A percentile compares a stretch with the other conserved stretches of the same genome.
These are phyloP conservation scores for Cantharis flavilabris DNA, from an alignment of 2,888 invertebrate species.

Conservation along the genomic window DNA sequence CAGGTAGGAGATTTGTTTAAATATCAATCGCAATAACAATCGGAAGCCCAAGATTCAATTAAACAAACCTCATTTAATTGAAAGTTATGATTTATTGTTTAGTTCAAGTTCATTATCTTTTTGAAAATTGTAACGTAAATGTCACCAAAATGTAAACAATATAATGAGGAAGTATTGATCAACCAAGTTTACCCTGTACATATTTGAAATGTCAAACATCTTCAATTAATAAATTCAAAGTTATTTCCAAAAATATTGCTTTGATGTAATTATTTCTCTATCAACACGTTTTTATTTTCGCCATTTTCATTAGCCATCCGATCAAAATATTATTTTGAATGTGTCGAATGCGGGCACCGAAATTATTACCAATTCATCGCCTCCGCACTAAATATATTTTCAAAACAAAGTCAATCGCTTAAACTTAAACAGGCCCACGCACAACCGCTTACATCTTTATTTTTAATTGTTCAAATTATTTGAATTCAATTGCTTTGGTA, in stretches of 20 bases:
- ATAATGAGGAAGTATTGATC: neutral
- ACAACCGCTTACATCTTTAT: too few species aligned
- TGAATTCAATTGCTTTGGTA: too few species aligned
- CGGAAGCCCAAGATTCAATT: neutral
- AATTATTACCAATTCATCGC: neutral
- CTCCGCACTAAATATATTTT: neutral
- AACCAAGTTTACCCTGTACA: neutral
- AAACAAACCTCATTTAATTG: neutral
- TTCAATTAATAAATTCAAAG: neutral
- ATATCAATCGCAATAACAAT: neutral
- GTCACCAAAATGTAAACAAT: neutral
- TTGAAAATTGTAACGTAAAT: neutral
- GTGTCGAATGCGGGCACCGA: neutral
- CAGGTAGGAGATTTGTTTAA: neutral
- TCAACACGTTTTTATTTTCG: neutral
- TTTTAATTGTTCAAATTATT: too few species aligned
- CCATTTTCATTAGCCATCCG: neutral
- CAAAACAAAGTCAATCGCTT: too few species aligned
- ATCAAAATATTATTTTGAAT: neutral
- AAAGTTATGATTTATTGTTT: neutral
- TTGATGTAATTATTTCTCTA: neutral
- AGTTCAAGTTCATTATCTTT: neutral
- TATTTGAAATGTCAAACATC: neutral
- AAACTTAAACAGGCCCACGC: too few species aligned
- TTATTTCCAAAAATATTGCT: neutral